phyloP scores from a whole-genome alignment of 2,113 vertebrate genomes.

The Condylura cristata region DNA sequence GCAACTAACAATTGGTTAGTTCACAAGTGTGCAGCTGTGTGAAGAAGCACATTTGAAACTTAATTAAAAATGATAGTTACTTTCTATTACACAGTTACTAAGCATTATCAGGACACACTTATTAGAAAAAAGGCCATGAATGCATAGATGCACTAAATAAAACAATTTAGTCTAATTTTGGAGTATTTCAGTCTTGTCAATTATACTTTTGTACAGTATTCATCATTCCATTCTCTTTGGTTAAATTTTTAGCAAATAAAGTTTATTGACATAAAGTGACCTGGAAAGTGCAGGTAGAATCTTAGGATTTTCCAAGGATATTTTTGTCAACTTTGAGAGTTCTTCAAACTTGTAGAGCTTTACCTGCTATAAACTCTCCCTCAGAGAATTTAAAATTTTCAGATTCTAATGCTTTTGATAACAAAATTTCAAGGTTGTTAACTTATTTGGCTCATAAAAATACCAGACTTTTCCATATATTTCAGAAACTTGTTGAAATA shows the following conservation, averaged over 20 bases:
- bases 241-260: neutral
- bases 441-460: neutral
- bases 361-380: neutral
- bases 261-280: neutral
- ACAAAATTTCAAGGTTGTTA: neutral
- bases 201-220: neutral
- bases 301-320: neutral
- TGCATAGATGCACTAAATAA: neutral
- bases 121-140: neutral
- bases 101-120: neutral
- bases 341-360: neutral
- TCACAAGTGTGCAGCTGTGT: conserved; percentile 28
- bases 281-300: neutral
- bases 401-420: neutral
- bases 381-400: neutral
- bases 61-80: conserved; percentile 36
- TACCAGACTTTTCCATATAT: neutral
- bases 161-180: neutral
- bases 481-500: neutral
- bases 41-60: conserved; percentile 1
- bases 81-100: conserved; percentile 3
- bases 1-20: conserved; percentile 9
- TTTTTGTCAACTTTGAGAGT: neutral
- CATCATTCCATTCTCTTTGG: neutral
- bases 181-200: neutral